Conservation (phyloP, 2,797 vertebrate species). For the Epinephelus coioides region DNA sequence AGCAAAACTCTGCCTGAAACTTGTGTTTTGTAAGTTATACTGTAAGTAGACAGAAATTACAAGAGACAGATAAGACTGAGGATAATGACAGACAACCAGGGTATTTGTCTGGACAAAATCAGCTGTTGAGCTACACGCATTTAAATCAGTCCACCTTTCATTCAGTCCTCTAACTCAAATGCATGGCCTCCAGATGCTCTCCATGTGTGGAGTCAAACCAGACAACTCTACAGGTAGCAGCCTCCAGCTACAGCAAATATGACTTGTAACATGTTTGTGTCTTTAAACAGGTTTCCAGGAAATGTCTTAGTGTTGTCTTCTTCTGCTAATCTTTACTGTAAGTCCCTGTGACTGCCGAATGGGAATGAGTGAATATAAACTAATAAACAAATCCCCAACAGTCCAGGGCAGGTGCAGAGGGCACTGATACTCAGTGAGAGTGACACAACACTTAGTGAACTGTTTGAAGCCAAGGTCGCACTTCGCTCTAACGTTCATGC, state of each 20-base stretch:
- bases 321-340: neutral
- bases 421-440: neutral
- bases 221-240: neutral
- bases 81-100: slow-evolving; percentile 4
- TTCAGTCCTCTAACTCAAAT: neutral
- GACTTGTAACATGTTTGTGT: neutral
- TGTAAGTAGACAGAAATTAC: neutral
- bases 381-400: neutral
- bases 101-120: slow-evolving; percentile 17
- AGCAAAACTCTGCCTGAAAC: neutral
- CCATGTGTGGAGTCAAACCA: slow-evolving; percentile 1
- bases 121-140: neutral
- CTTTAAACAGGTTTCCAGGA: slow-evolving; percentile 9
- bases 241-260: neutral
- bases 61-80: neutral
- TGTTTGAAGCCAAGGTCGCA: neutral
- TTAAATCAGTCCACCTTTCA: slow-evolving; percentile 13
- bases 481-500: neutral
- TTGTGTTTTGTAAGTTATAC: neutral
- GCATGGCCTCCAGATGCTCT: slow-evolving; percentile 20
- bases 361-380: neutral
- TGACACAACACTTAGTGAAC: neutral
- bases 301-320: neutral
- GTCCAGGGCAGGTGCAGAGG: neutral
- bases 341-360: neutral